phyloP scores from a whole-genome alignment of 1,140 invertebrate genomes.

The Cataglyphis hispanica region DNA sequence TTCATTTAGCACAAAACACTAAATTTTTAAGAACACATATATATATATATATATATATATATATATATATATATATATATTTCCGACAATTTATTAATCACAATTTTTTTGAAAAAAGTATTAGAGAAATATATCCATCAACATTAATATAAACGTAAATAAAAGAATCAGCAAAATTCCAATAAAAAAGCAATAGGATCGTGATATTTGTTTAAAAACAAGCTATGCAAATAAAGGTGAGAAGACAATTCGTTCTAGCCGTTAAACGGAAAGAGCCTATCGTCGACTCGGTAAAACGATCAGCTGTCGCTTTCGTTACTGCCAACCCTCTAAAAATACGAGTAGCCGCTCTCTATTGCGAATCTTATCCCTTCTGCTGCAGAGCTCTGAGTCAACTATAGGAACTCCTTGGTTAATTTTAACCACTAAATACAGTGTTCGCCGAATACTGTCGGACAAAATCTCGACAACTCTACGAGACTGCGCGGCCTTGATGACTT shows the following conservation, averaged over 20 bases:
- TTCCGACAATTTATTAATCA: neutral
- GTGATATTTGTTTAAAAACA: neutral
- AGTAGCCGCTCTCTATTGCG: slow-evolving; percentile 57
- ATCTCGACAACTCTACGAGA: slow-evolving; percentile 29
- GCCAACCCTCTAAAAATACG: slow-evolving; percentile 75
- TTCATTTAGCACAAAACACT: neutral
- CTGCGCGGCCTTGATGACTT: slow-evolving; percentile 50
- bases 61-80: neutral
- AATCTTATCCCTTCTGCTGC: slow-evolving; percentile 32
- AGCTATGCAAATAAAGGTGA: neutral
- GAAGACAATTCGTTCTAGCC: slow-evolving; percentile 2
- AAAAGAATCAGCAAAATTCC: neutral
- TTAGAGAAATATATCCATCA: neutral
- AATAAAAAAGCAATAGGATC: neutral
- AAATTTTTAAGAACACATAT: neutral
- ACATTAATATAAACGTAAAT: neutral
- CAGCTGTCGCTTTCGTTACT: slow-evolving; percentile 71
- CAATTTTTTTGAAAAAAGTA: neutral
- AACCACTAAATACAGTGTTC: slow-evolving; percentile 64
- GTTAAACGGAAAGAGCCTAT: slow-evolving; percentile 34
- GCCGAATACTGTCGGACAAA: slow-evolving; percentile 20
- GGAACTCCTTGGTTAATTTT: slow-evolving; percentile 74
- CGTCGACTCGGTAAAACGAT: slow-evolving; percentile 64
- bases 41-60: neutral
- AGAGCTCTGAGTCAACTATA: slow-evolving; percentile 70